Conservation (phyloP, 1,140 invertebrate genomes). For the Delia radicum region DNA sequence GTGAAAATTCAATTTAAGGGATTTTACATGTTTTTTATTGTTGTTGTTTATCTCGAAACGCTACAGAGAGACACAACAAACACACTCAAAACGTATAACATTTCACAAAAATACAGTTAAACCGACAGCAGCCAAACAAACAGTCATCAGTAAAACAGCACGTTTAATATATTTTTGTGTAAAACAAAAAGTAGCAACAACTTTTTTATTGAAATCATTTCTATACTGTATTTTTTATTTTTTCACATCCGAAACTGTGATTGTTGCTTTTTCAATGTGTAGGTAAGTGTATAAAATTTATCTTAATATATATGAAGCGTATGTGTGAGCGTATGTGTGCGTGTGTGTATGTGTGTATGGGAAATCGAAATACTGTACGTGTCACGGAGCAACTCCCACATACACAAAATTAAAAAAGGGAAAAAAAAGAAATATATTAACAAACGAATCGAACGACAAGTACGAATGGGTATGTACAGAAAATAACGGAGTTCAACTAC, state of each 20-base stretch:
- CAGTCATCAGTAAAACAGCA: slow-evolving; percentile 1
- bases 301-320: neutral
- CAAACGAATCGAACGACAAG: neutral
- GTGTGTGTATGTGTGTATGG: neutral
- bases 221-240: no score
- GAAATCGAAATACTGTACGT: neutral
- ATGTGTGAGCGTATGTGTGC: neutral
- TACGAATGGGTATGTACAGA: neutral
- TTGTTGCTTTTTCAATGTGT: neutral
- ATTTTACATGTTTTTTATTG: no score
- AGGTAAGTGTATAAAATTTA: no score
- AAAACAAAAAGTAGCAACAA: neutral
- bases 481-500: neutral
- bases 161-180: no score
- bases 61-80: no score
- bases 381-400: neutral
- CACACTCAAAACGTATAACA: no score
- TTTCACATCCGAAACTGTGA: neutral
- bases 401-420: neutral
- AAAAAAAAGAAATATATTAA: neutral
- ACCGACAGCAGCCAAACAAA: no score
- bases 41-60: no score
- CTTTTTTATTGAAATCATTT: neutral
- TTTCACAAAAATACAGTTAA: no score
- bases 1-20: no score